Base-by-base conservation (phyloP, 2,888 invertebrate genomes). In the Lingula anatina region DNA sequence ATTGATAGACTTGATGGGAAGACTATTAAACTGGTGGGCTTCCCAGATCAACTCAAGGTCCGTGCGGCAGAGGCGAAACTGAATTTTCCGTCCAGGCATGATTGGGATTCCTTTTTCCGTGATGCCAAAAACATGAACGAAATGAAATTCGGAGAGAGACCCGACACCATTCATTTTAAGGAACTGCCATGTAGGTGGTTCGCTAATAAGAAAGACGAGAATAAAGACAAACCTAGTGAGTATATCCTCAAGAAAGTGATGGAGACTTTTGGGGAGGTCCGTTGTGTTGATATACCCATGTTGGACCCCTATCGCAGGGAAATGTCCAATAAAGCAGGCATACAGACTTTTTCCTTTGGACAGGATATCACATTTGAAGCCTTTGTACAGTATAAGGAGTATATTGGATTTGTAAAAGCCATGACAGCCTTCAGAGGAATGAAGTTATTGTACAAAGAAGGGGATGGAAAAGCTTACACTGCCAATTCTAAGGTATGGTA, bases 121-220 rank as follows among this genome's bases (percentile, higher is more conserved):
- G 95, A 96, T 57, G 89, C 92, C 0, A 88, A 87, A 64, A 88
- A 92, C 66, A 94, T 96, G 93, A 90, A 96, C 70, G 96, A 96
- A 79, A 88, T 93, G 85, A 94, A 91, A 72, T 86, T 93, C 0
- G 96, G 96, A 0, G 93, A 95, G 75, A 81, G 96, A 46, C 96
- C 97, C 0, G 97, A 97, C 69, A 97, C 97, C 0, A 81, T 97
- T 44, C 88, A 95, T 70, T 79, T 97, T 40, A 81, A 84, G 15
- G 89, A 76, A 49, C 74, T 97, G 44, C 96, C 97, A 0, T 86
- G 88, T 23, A 85, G 88, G 54, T 97, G 96, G 96, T 96, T 78
- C 60, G 54, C 66, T 9, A 83, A 85, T 18, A 81, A 83, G 12
- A 82, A 83, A 57, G 80, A 83, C 49, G 80, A 80, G 44, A 66